These are phyloP conservation scores for Osmerus eperlanus DNA, from an alignment of 2,113 vertebrate species.

Conservation along the genomic window DNA sequence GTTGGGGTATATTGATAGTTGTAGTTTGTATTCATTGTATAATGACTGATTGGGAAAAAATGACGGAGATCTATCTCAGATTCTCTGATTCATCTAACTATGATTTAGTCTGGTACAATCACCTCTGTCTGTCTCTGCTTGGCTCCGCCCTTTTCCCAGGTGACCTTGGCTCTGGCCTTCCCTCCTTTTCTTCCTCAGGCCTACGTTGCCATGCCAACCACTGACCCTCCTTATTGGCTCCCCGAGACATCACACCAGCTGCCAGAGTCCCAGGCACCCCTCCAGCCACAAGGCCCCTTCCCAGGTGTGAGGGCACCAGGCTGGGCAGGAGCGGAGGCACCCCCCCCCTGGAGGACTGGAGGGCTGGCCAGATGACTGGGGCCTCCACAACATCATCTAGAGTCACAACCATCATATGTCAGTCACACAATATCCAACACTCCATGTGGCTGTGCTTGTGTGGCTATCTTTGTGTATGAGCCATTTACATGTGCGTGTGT, in stretches of 20 bases:
- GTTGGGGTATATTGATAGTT: too few species aligned
- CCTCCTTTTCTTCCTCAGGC: slow-evolving; percentile 90
- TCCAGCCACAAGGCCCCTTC: slow-evolving; percentile 52
- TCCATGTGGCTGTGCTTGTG: too few species aligned
- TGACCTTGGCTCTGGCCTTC: slow-evolving; percentile 83
- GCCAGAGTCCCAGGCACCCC: slow-evolving; percentile 76
- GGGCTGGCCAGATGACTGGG: slow-evolving; percentile 75
- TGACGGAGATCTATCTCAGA: too few species aligned
- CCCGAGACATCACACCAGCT: slow-evolving; percentile 83
- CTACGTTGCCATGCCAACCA: slow-evolving; percentile 88
- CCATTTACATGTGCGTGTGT: not conserved
- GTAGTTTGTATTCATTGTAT: too few species aligned
- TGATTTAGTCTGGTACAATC: slow-evolving; percentile 9
- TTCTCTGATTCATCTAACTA: not conserved
- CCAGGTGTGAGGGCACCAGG: slow-evolving; percentile 81
- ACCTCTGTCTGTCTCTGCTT: slow-evolving; percentile 84
- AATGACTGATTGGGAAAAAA: too few species aligned
- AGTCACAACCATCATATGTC: too few species aligned
- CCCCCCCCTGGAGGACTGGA: slow-evolving; percentile 74
- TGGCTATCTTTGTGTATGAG: not conserved
- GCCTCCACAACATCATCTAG: slow-evolving; percentile 15
- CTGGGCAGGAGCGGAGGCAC: slow-evolving; percentile 81
- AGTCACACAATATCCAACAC: too few species aligned
- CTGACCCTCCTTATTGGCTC: slow-evolving; percentile 86
- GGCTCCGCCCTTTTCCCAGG: slow-evolving; percentile 71